These are phyloP conservation scores for Microtus ochrogaster DNA, from an alignment of 2,113 vertebrate genomes.

Conservation along the genomic window DNA sequence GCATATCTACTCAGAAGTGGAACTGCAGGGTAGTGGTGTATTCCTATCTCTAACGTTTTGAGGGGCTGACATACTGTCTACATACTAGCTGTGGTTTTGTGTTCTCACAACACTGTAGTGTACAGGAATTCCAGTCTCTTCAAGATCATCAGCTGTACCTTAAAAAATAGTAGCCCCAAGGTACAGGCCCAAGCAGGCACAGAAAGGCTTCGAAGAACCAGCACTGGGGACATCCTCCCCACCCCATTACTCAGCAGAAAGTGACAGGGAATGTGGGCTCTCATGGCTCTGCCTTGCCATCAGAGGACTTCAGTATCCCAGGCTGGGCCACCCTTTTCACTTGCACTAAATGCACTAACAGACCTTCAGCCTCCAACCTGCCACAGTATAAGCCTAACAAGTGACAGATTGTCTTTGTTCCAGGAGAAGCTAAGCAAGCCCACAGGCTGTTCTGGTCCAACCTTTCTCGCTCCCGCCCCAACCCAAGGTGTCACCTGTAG, in stretches of 20 bases:
- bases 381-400: conserved; percentile 60
- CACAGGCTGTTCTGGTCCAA: background rate
- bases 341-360: conserved; percentile 83
- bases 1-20: background rate
- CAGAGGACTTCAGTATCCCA: background rate
- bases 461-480: background rate
- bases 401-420: background rate
- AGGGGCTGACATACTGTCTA: no score
- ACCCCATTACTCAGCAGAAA: conserved; percentile 44
- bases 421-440: background rate
- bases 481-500: background rate
- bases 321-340: background rate
- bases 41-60: background rate
- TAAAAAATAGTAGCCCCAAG: background rate
- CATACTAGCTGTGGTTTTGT: background rate
- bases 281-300: no score
- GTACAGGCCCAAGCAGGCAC: background rate
- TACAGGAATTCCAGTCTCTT: background rate
- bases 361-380: conserved; percentile 10
- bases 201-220: background rate
- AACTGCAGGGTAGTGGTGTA: background rate
- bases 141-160: background rate
- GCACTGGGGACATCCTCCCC: background rate
- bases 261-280: background rate
- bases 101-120: background rate